These are phyloP conservation scores for Neolamprologus cancellatus DNA, from an alignment of 2,113 vertebrate species.

Conservation along the genomic window DNA sequence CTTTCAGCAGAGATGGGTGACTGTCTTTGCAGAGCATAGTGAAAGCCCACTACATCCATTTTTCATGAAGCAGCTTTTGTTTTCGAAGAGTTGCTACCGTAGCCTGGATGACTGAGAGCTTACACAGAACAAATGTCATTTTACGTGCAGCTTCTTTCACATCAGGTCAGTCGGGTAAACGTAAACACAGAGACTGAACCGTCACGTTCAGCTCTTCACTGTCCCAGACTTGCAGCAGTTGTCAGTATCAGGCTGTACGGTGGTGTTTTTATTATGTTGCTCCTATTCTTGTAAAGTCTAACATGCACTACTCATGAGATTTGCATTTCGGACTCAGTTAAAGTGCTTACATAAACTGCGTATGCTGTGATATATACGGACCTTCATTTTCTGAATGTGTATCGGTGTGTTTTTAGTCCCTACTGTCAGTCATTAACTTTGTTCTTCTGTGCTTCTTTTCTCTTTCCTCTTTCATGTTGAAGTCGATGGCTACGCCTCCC, in stretches of 20 bases:
- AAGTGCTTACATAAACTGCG: neutral
- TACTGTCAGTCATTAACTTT: neutral
- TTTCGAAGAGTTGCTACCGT: neutral
- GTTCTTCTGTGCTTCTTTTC: neutral
- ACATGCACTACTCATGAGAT: neutral
- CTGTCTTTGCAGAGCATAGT: fast-evolving
- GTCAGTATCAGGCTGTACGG: neutral
- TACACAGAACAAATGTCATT: neutral
- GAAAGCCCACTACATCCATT: neutral
- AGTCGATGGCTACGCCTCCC: neutral
- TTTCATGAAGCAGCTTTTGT: neutral
- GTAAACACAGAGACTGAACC: neutral
- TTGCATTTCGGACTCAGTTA: neutral
- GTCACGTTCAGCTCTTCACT: neutral
- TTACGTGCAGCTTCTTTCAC: neutral
- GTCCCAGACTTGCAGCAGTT: neutral
- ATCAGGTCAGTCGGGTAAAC: neutral
- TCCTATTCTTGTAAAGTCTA: neutral
- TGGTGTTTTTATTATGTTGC: neutral
- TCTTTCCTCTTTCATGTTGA: neutral
- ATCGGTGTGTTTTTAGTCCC: neutral
- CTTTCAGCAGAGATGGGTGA: neutral
- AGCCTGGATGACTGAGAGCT: neutral
- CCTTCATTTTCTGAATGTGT: neutral
- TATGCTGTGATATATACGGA: neutral